These are phyloP conservation scores for Corythornis madagascariensis DNA, from an alignment of 2,113 vertebrate genomes.

Conservation along the genomic window DNA sequence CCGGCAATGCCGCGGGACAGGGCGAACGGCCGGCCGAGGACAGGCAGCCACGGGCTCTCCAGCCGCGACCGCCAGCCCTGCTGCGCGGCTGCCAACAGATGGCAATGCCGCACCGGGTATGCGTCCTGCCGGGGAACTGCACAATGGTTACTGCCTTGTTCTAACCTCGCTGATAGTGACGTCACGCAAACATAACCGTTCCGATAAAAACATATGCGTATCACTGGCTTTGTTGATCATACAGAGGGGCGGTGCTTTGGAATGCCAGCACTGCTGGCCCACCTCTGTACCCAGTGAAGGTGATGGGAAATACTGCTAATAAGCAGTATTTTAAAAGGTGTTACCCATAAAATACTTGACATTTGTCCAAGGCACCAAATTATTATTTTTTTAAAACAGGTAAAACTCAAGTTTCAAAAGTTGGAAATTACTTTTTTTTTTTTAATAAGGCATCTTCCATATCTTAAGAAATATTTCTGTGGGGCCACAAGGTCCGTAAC, in stretches of 20 bases:
- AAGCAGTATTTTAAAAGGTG: not conserved
- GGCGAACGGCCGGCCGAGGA: not conserved
- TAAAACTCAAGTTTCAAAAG: not conserved
- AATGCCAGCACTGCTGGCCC: not conserved
- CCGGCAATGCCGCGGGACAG: not conserved
- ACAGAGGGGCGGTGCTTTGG: not conserved
- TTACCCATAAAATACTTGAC: not conserved
- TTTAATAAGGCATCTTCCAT: not conserved
- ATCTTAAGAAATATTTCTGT: too few relatives aligned
- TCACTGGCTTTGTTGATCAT: not conserved
- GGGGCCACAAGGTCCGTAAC: too few relatives aligned
- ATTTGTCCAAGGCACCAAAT: not conserved
- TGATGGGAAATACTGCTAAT: not conserved
- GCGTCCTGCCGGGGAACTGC: not conserved
- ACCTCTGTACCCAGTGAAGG: not conserved
- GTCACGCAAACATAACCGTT: not conserved
- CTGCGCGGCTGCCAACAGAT: conserved; percentile 2
- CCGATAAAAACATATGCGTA: not conserved
- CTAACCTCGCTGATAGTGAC: not conserved
- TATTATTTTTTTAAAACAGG: not conserved
- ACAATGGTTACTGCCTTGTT: not conserved
- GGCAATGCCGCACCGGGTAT: conserved; percentile 16
- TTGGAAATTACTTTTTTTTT: not conserved
- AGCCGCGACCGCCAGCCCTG: not conserved
- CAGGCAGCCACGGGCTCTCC: accelerated